phyloP scores from a whole-genome alignment of 2,113 vertebrate species.

The Microtus richardsoni region DNA sequence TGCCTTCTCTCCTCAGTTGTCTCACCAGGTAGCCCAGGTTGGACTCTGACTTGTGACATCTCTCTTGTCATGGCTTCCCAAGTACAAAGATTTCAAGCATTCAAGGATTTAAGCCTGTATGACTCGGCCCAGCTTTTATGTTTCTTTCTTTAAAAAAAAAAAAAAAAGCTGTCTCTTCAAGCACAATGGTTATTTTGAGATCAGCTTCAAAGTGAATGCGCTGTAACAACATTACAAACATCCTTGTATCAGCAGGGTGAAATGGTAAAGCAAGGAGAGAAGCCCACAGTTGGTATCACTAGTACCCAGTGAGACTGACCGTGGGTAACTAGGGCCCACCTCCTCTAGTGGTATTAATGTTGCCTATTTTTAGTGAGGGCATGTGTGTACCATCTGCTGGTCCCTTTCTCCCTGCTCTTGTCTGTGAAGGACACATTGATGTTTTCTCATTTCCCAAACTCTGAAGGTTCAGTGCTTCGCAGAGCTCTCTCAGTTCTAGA shows the following conservation, averaged over 20 bases:
- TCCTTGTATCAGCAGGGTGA: background rate
- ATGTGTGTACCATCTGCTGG: accelerated
- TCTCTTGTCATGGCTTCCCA: background rate
- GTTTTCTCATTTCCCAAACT: background rate
- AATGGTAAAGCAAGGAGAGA: background rate
- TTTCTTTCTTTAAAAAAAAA: background rate
- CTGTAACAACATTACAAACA: background rate
- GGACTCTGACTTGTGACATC: background rate
- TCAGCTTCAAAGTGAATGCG: background rate
- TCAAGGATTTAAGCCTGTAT: background rate
- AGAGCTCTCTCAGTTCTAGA: no score
- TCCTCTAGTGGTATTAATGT: accelerated
- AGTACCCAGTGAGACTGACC: background rate
- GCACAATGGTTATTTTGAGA: background rate
- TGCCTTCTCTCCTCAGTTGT: background rate
- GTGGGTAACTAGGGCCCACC: accelerated
- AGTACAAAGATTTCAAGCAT: background rate
- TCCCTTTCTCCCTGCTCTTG: background rate
- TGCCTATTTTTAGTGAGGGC: background rate
- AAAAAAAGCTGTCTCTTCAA: background rate
- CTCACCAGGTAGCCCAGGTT: background rate
- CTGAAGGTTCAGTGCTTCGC: background rate
- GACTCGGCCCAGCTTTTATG: background rate
- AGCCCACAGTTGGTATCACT: background rate
- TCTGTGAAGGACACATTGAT: background rate